These are phyloP conservation scores for Bungarus multicinctus DNA, from an alignment of 2,113 vertebrate species.

Conservation along the genomic window DNA sequence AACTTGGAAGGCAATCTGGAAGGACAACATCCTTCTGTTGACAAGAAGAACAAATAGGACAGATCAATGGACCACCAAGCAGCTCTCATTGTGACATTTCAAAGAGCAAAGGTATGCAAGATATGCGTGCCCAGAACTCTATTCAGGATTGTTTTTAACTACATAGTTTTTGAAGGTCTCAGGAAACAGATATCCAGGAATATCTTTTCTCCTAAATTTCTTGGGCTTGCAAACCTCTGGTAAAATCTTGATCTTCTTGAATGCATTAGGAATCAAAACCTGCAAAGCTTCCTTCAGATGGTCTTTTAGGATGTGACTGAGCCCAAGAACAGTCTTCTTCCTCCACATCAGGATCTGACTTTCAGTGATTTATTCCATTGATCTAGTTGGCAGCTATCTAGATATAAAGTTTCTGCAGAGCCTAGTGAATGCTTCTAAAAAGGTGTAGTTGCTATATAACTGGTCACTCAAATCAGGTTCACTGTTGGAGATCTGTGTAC, in stretches of 20 bases:
- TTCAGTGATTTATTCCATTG: not conserved
- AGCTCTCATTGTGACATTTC: not conserved
- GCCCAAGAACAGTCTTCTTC: not conserved
- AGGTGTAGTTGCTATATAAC: not conserved
- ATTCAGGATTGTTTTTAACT: not conserved
- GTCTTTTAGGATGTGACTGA: not conserved
- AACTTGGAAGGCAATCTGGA: not conserved
- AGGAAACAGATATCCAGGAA: not conserved
- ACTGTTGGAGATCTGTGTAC: not conserved
- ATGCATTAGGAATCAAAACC: not conserved
- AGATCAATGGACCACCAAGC: not conserved
- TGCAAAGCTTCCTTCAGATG: not conserved
- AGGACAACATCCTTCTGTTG: not conserved
- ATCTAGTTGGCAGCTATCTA: not conserved
- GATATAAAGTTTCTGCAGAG: not conserved
- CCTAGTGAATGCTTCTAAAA: not conserved
- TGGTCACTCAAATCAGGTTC: not conserved
- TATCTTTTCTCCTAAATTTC: not conserved
- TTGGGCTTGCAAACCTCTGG: not conserved
- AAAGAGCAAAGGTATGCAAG: not conserved
- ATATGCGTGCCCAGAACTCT: not conserved
- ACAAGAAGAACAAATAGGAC: not conserved
- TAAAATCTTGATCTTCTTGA: not conserved
- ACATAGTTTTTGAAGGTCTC: not conserved
- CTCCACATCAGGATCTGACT: not conserved